Conservation (phyloP, 2,113 vertebrate species). For the Oryzias curvinotus region DNA sequence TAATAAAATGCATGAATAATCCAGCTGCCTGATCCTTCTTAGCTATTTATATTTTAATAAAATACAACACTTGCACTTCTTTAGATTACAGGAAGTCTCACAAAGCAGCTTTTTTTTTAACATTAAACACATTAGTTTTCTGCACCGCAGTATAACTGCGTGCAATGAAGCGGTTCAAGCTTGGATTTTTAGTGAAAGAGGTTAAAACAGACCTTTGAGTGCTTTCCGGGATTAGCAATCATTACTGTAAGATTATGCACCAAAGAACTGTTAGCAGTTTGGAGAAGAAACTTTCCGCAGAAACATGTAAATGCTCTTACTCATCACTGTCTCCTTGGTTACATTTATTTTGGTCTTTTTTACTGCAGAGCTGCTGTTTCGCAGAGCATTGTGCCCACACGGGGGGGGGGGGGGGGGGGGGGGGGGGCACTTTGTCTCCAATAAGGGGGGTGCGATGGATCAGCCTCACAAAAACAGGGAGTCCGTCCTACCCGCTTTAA, state of each 20-base stretch:
- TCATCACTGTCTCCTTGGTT: conserved; percentile 61
- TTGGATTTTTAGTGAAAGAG: not conserved
- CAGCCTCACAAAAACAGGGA: not conserved
- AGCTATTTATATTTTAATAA: conserved; percentile 68
- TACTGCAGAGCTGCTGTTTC: conserved; percentile 24
- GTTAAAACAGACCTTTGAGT: conserved; percentile 6
- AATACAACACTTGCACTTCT: conserved; percentile 13
- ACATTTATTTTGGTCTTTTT: conserved; percentile 44
- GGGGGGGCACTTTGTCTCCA: conserved; percentile 31
- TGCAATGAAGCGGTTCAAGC: not conserved
- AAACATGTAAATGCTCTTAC: conserved; percentile 51
- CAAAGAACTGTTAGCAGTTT: conserved; percentile 19
- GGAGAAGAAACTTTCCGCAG: conserved; percentile 43
- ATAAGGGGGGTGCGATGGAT: not conserved
- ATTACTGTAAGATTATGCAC: conserved; percentile 17
- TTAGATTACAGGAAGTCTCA: conserved; percentile 1
- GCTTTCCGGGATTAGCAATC: conserved; percentile 5
- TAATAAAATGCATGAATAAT: conserved; percentile 64
- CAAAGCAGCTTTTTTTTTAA: not conserved
- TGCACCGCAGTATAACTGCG: conserved; percentile 1
- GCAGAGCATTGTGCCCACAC: conserved; percentile 21
- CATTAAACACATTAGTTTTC: not conserved
- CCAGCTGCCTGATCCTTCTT: conserved; percentile 44
- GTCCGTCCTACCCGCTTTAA: not conserved
- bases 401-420: conserved; percentile 34